Base-by-base conservation (phyloP, 2,888 invertebrate species). In the Ariolimax columbianus region DNA sequence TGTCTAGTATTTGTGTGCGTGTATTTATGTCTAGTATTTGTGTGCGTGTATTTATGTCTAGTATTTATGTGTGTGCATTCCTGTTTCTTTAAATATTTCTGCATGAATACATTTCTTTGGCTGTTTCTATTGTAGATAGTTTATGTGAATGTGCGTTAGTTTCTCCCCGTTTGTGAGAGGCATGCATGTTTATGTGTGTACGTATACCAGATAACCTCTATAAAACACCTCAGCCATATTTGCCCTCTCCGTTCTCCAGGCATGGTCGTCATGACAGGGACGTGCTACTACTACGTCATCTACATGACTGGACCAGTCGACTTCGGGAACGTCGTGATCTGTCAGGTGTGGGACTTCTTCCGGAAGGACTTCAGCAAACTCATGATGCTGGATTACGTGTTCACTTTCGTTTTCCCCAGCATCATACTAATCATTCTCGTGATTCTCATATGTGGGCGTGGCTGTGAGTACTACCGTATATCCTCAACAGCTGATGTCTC, bases 221-320 rank as follows among this genome's bases (percentile, higher is more conserved):
- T 47, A 11, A 47, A 47, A 47, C 14, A 11, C 47, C 47, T 11
- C 47, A 47, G 47, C 14, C 47, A 47, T 14, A 47, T 47, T 7
- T 47, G 9, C 47, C 47, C 7, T 14, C 47, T 14, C 47, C 47
- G 7, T 7, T 47, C 47, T 47, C 55, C 80, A 85, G 85, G 75
- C 40, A 85, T 85, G 85, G 77, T 81, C 17, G 77, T 85, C 0
- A 73, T 85, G 80, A 75, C 85, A 7, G 85, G 85, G n/a, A 77
- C 75, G 30, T 85, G 90, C 84, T 93, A 92, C 88, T 90, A 91
- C 38, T 92, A 92, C 86, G 89, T 90, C 19, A 90, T 91, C 51
- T 92, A 90, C 88, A 90, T 91, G 82, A 86, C 89, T 43, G 91
- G 91, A 0, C 89, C 89, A 0, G 68, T 83, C 55, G 0, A 1